phyloP scores from a whole-genome alignment of 2,888 invertebrate species.

The Thelaira solivaga region DNA sequence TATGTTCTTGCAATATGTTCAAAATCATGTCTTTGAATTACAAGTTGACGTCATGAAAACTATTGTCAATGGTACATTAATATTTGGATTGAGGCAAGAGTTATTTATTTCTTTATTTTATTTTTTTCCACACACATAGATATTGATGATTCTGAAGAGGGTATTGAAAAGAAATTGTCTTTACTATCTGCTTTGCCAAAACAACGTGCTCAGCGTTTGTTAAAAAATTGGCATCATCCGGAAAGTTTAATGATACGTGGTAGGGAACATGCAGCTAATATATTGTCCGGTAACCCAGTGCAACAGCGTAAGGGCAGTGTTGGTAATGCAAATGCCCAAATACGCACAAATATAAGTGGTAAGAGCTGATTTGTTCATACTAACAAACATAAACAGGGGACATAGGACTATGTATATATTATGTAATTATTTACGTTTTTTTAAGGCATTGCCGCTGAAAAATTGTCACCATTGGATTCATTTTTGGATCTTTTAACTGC shows the following conservation, averaged over 20 bases:
- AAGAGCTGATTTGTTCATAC: conserved; percentile 34
- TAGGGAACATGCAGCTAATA: conserved; percentile 87
- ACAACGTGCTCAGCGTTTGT: conserved; percentile 86
- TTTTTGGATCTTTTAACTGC: conserved; percentile 90
- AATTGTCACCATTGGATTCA: conserved; percentile 88
- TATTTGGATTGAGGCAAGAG: neutral
- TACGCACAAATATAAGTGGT: conserved; percentile 69
- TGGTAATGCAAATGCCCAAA: conserved; percentile 61
- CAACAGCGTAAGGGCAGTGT: conserved; percentile 68
- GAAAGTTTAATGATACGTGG: conserved; percentile 87
- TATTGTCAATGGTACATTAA: conserved; percentile 84
- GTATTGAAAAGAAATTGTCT: conserved; percentile 84
- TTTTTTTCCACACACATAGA: conserved; percentile 69
- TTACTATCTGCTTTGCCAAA: conserved; percentile 85
- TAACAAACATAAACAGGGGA: too few relatives aligned
- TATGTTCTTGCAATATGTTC: conserved; percentile 89
- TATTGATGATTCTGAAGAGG: conserved; percentile 78
- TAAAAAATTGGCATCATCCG: conserved; percentile 88
- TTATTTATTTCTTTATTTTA: neutral
- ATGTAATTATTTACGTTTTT: neutral
- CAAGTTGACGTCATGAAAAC: conserved; percentile 92
- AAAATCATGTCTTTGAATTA: conserved; percentile 88
- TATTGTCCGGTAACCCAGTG: conserved; percentile 84
- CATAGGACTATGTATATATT: too few relatives aligned
- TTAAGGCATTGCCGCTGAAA: conserved; percentile 85